phyloP scores from a whole-genome alignment of 2,888 invertebrate species.

The Galerucella pusilla region DNA sequence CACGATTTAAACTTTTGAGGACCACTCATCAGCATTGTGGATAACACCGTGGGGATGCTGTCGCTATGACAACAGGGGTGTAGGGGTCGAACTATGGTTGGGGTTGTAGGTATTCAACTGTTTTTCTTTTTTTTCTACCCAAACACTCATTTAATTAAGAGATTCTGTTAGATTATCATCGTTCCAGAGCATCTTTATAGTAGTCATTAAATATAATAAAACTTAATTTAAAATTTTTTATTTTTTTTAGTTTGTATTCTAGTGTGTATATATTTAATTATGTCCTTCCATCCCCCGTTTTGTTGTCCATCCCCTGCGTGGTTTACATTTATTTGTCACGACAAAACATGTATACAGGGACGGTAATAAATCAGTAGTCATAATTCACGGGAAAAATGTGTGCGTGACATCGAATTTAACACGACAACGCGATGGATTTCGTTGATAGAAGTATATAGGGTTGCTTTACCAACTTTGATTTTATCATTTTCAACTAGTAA shows the following conservation, averaged over 20 bases:
- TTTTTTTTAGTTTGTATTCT: too few species aligned
- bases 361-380: constrained; percentile 7
- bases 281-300: neutral
- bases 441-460: neutral
- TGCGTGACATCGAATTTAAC: constrained; percentile 9
- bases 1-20: constrained; percentile 24
- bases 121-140: constrained; percentile 34
- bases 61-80: constrained; percentile 41
- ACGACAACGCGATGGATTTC: neutral
- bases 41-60: constrained; percentile 33
- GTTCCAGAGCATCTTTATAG: neutral
- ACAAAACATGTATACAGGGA: constrained; percentile 10
- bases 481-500: neutral
- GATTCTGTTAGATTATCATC: constrained; percentile 36
- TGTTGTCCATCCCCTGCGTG: neutral
- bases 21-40: constrained; percentile 15
- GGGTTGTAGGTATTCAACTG: constrained; percentile 37
- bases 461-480: neutral
- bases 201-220: neutral
- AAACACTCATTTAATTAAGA: constrained; percentile 47
- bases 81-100: constrained; percentile 40
- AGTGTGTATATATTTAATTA: too few species aligned
- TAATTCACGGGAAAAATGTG: constrained; percentile 11
- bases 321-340: constrained; percentile 13
- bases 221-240: too few species aligned